phyloP scores from a whole-genome alignment of 35 echinoderm and acorn worm species.

The Heliocidaris tuberculata region DNA sequence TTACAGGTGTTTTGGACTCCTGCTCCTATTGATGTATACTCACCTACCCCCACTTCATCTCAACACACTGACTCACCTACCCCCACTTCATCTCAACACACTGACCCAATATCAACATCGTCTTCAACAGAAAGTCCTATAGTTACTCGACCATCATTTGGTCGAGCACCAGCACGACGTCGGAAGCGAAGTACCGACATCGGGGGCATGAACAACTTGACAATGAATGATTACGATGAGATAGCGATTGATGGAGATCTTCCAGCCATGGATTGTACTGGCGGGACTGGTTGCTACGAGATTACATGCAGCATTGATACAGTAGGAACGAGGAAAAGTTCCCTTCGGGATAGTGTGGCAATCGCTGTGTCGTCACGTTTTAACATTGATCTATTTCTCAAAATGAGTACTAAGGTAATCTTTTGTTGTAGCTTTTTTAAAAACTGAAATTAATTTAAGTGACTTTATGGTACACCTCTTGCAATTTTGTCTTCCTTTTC shows the following conservation, averaged over 20 bases:
- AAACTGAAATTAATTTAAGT: too few species aligned
- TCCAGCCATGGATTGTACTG: not conserved
- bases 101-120: not conserved
- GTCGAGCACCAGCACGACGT: slow-evolving; percentile 15
- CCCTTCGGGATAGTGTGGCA: not conserved
- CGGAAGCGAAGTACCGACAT: not conserved
- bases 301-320: not conserved
- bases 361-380: slow-evolving; percentile 19
- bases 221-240: not conserved
- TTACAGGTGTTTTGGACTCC: not conserved
- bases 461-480: too few species aligned
- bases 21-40: not conserved
- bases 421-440: too few species aligned
- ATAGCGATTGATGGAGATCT: not conserved
- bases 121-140: not conserved
- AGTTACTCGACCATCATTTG: not conserved
- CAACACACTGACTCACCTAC: not conserved
- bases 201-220: not conserved
- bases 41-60: not conserved
- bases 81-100: not conserved
- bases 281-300: not conserved
- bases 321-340: not conserved
- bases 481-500: too few species aligned
- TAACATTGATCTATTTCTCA: not conserved
- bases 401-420: not conserved